A percentile compares a stretch with the other conserved stretches of the same genome.
These are phyloP conservation scores for Patiria pectinifera DNA, from an alignment of 53 echinoderm and acorn worm species.

Conservation along the genomic window DNA sequence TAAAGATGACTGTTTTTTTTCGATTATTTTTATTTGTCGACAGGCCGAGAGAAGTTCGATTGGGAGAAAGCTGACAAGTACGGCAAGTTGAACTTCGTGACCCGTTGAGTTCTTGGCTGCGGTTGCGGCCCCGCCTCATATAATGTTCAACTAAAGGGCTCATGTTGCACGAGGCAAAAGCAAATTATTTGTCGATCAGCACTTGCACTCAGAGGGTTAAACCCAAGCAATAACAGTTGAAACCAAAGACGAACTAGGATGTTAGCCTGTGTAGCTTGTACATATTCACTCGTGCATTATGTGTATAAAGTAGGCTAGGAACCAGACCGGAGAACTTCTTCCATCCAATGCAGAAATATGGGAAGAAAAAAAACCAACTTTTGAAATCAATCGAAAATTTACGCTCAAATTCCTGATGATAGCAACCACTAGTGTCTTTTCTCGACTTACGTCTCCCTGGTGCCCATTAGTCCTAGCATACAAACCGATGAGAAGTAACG, in stretches of 20 bases:
- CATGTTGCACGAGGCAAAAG: neutral
- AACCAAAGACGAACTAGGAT: neutral
- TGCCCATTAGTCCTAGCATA: too few species aligned
- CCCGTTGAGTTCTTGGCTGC: neutral
- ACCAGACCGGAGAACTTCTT: too few species aligned
- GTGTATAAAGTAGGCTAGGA: too few species aligned
- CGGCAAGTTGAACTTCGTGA: conserved; percentile 56
- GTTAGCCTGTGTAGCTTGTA: too few species aligned
- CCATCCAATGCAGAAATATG: neutral
- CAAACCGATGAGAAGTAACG: too few species aligned
- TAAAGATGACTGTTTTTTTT: too few species aligned
- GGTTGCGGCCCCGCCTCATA: neutral
- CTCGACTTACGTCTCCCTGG: too few species aligned
- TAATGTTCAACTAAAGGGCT: neutral
- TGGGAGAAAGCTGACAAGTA: conserved; percentile 77
- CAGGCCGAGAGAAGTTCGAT: conserved; percentile 91
- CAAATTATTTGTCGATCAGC: neutral
- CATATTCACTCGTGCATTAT: too few species aligned
- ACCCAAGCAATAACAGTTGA: neutral
- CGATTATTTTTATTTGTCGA: neutral
- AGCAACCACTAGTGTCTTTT: too few species aligned
- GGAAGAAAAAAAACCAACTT: too few species aligned
- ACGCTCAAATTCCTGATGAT: too few species aligned
- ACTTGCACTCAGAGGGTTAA: neutral
- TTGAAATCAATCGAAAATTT: too few species aligned